A percentile compares a stretch with the other conserved stretches of the same genome.
phyloP scores from a whole-genome alignment of 2,797 vertebrate genomes.

The Stomatorhinus walkeri region DNA sequence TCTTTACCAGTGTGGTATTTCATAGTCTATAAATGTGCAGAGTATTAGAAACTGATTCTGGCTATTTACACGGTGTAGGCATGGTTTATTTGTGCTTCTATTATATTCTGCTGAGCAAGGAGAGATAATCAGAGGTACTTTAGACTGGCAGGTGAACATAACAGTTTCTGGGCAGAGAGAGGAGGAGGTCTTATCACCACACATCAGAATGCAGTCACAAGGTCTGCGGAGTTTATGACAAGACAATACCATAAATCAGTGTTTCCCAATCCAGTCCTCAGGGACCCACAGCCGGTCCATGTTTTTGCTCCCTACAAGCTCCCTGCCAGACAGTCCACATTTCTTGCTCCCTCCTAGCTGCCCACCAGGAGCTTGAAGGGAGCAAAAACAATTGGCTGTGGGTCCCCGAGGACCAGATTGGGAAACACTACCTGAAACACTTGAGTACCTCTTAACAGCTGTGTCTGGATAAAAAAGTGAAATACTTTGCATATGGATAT shows the following conservation, averaged over 20 bases:
- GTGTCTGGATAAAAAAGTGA: background rate
- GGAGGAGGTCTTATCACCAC: constrained; percentile 28
- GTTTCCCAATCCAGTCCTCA: background rate
- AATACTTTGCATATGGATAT: background rate
- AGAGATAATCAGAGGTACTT: constrained; percentile 30
- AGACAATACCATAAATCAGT: constrained; percentile 39
- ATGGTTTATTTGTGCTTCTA: background rate
- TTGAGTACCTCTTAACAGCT: background rate
- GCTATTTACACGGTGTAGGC: background rate
- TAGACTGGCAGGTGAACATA: constrained; percentile 35
- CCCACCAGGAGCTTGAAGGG: background rate
- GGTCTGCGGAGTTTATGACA: constrained; percentile 30
- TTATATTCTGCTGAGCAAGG: background rate
- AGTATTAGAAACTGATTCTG: background rate
- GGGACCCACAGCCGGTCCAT: background rate
- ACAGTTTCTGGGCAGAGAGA: constrained; percentile 27
- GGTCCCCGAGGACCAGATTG: background rate
- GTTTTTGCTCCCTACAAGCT: background rate
- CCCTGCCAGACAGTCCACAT: background rate
- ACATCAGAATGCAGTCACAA: constrained; percentile 21
- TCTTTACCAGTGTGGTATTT: background rate
- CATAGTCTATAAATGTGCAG: background rate
- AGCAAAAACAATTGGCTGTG: background rate
- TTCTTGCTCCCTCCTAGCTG: background rate
- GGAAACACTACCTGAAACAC: constrained; percentile 19